phyloP scores from a whole-genome alignment of 1,140 invertebrate genomes.

The Drosophila ficusphila region DNA sequence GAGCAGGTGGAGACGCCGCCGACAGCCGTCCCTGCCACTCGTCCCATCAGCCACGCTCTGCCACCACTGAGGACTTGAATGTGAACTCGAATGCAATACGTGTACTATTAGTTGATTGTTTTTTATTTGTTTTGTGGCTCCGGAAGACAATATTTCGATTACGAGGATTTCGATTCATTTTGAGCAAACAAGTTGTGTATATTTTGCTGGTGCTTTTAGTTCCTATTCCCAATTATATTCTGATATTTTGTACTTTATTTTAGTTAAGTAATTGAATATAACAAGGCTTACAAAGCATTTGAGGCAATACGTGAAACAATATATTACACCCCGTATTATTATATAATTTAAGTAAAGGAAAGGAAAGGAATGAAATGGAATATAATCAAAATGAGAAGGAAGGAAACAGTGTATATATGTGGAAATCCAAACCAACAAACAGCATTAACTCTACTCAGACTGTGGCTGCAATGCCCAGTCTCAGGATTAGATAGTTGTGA shows the following conservation, averaged over 20 bases:
- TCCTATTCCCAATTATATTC: constrained; percentile 64
- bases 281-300: constrained; percentile 82
- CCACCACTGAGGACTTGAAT: constrained; percentile 54
- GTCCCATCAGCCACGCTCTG: constrained; percentile 44
- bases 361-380: constrained; percentile 50
- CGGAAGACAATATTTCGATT: constrained; percentile 46
- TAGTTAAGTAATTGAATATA: constrained; percentile 72
- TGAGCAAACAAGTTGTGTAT: constrained; percentile 37
- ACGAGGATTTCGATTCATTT: constrained; percentile 11
- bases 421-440: constrained; percentile 48
- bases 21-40: constrained; percentile 18
- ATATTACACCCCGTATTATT: constrained; percentile 33
- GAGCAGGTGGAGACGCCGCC: constrained; percentile 46
- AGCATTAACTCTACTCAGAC: constrained; percentile 47
- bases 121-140: constrained; percentile 11
- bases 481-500: constrained; percentile 16
- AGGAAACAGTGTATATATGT: constrained; percentile 51
- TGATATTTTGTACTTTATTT: constrained; percentile 49
- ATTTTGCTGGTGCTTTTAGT: constrained; percentile 80
- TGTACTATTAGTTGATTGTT: constrained; percentile 40
- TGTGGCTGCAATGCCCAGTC: background rate
- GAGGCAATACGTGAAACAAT: constrained; percentile 66
- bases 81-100: constrained; percentile 68
- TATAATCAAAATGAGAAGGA: constrained; percentile 41
- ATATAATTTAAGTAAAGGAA: constrained; percentile 55